Base-by-base conservation (phyloP, 1,140 invertebrate species). In the Nasonia vitripennis region DNA sequence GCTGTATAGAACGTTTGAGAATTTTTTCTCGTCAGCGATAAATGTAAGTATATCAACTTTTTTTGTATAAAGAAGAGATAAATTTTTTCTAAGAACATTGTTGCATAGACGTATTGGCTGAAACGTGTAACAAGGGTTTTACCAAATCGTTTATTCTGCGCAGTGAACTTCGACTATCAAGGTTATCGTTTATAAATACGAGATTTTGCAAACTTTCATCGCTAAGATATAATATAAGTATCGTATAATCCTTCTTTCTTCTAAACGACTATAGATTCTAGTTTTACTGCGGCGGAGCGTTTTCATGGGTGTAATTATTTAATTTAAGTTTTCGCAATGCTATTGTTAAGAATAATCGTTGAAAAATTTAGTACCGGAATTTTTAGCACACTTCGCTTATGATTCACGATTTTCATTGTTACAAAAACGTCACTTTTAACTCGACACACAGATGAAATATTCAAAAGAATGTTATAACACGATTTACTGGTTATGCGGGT, bases 151-250 rank as follows among this genome's bases (percentile, higher is more conserved):
- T 68, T 48, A 62, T 55, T 78, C 74, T 41, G 23, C 37, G n/a
- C 20, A 31, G 34, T 83, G 81, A 83, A 75, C 81, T 83, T 68
- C 31, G 41, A 48, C n/a, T 48, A 78, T 48, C 37, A 83, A 62
- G 81, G 81, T 83, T 83, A 83, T 83, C 81, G 10, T 73, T 62
- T 62, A 62, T 6, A 71, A 78, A 68, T 78, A n/a, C n/a, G 45
- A 71, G 71, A 85, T n/a, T 9, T 85, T 77, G 62, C 31, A 74
- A 84, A 78, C 23, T 70, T 70, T 70, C 67, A 70, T 70, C 6
- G 20, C 4, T 23, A 68, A 17, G 2, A 12, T 51, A 11, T 12
- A 51, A 2, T 55, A 5, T 20, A 3, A 17, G 17, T 55, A 45
- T 45, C 41, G 12, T 5, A 27, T 27, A 55, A 37, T 37, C 6